A percentile compares a stretch with the other conserved stretches of the same genome.
These are phyloP conservation scores for Sphaeramia orbicularis DNA, from an alignment of 2,797 vertebrate species.

Conservation along the genomic window DNA sequence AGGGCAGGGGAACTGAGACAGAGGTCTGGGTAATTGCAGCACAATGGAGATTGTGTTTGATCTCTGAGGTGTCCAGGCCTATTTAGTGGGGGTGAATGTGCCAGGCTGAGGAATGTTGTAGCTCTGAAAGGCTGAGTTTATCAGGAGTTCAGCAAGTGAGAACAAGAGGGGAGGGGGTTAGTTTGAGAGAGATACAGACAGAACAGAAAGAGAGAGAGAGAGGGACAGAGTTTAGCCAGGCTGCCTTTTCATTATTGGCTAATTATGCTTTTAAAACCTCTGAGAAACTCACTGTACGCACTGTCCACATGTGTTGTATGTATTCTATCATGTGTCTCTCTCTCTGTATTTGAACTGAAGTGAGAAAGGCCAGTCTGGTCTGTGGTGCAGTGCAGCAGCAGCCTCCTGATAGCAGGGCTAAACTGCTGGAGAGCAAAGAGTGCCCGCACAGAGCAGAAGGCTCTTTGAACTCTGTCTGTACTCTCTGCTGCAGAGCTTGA, in stretches of 20 bases:
- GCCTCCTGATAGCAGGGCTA: conserved; percentile 83
- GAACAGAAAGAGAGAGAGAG: conserved; percentile 40
- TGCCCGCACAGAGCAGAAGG: conserved; percentile 83
- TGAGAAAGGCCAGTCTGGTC: conserved; percentile 72
- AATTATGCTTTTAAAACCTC: conserved; percentile 78
- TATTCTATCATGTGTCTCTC: conserved; percentile 60
- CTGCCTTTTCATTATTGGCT: conserved; percentile 76
- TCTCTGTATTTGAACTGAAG: conserved; percentile 64
- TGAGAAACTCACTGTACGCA: conserved; percentile 69
- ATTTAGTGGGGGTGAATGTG: conserved; percentile 83
- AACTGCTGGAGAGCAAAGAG: conserved; percentile 83
- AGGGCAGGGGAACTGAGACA: conserved; percentile 80
- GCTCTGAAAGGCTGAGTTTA: conserved; percentile 84
- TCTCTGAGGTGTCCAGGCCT: conserved; percentile 87
- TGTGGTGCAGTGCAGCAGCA: conserved; percentile 78
- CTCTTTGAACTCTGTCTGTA: conserved; percentile 89
- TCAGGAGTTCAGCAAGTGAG: conserved; percentile 84
- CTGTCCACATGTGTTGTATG: conserved; percentile 76
- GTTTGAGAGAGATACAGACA: conserved; percentile 60
- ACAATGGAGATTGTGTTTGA: conserved; percentile 88
- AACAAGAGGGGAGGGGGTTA: conserved; percentile 59
- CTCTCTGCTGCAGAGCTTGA: conserved; percentile 86
- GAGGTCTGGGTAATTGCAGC: conserved; percentile 88
- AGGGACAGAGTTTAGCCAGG: conserved; percentile 66
- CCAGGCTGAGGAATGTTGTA: conserved; percentile 82